phyloP scores from a whole-genome alignment of 2,113 vertebrate genomes.

The Sebastes schlegelii region DNA sequence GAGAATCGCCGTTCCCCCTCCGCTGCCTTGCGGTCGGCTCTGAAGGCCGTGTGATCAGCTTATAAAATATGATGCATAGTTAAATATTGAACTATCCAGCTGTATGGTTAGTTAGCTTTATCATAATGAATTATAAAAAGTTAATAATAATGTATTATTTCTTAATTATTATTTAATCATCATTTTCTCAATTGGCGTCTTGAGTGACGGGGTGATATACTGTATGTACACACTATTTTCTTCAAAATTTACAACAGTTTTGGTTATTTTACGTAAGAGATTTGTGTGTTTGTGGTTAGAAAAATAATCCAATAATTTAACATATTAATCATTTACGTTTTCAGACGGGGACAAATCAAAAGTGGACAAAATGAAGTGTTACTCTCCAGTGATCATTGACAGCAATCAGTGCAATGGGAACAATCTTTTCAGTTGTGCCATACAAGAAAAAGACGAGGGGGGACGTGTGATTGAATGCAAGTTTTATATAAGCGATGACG shows the following conservation, averaged over 20 bases:
- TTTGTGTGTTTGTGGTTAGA: not conserved
- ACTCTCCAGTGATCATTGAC: no score
- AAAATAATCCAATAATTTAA: not conserved
- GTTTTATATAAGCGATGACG: no score
- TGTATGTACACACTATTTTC: not conserved
- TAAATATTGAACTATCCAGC: not conserved
- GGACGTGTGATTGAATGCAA: no score
- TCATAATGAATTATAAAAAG: not conserved
- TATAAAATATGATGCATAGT: not conserved
- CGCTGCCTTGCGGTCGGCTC: no score
- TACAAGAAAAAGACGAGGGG: no score
- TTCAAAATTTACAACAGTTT: not conserved
- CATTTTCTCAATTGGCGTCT: not conserved
- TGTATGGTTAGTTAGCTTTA: not conserved
- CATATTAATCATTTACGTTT: not conserved
- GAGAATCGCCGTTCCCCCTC: no score
- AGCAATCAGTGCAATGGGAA: conserved; percentile 46
- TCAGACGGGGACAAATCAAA: conserved; percentile 41
- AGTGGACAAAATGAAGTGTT: no score
- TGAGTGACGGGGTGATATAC: not conserved
- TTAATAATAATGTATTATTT: not conserved
- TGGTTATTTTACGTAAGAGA: not conserved
- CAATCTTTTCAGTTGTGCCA: conserved; percentile 17
- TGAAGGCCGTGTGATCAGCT: no score
- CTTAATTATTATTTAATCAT: not conserved